These are phyloP conservation scores for Oryzias sinensis DNA, from an alignment of 2,797 vertebrate genomes.

Conservation along the genomic window DNA sequence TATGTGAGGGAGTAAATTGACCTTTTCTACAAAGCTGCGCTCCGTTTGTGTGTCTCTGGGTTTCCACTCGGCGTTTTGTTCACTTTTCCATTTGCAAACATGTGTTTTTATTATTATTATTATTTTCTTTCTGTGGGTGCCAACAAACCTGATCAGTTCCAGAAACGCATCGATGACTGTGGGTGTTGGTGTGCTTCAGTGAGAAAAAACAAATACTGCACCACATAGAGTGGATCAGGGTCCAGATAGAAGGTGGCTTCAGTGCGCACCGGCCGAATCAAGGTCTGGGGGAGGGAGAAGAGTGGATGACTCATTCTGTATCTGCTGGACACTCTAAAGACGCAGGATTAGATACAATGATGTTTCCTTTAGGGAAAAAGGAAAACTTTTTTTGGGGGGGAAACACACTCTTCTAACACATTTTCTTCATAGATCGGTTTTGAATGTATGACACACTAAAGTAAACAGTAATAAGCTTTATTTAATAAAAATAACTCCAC, in stretches of 20 bases:
- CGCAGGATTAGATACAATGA: conserved; percentile 26
- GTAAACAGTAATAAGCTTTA: too few species aligned
- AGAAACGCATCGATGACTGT: not conserved
- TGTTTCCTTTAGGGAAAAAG: conserved; percentile 7
- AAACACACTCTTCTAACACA: too few species aligned
- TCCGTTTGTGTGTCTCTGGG: not conserved
- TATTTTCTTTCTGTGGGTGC: too few species aligned
- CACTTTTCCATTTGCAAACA: conserved; percentile 1
- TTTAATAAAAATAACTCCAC: not conserved
- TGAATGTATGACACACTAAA: too few species aligned
- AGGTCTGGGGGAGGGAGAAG: conserved; percentile 52
- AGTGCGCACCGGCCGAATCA: conserved; percentile 26
- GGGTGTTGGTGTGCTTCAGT: not conserved
- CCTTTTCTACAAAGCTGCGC: conserved; percentile 25
- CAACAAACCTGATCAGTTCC: too few species aligned
- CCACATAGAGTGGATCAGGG: conserved; percentile 1
- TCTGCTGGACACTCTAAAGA: conserved; percentile 46
- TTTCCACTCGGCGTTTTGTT: not conserved
- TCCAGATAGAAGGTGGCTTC: conserved; percentile 8
- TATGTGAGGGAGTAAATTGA: conserved; percentile 51
- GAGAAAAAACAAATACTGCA: conserved; percentile 12
- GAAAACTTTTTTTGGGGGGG: not conserved
- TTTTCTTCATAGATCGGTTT: too few species aligned
- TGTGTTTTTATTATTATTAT: too few species aligned
- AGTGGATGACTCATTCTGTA: conserved; percentile 71